Evolutionary conservation across 2,797 vertebrate genomes (phyloP), one percentile per base, ranked within the genome.

Genomic region (Gymnoscopelus microlampas): DNA sequence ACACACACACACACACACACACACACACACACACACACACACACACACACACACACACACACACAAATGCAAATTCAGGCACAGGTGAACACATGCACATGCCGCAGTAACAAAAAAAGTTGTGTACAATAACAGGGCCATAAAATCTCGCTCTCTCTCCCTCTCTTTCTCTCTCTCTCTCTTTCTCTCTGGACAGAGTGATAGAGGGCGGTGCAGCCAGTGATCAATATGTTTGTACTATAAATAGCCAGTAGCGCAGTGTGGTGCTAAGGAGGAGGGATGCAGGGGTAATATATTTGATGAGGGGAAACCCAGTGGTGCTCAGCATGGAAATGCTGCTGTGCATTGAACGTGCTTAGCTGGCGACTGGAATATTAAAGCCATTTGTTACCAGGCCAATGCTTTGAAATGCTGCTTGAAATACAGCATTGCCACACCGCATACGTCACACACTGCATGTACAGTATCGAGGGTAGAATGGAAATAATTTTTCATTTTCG

Each of bases 201-300:
- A 92, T 86, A 82, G 87, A 93, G 81, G 85, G 82, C 88, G 83
- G 84, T 87, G 91, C 90, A 91, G 88, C 65, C 85, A 63, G 73
- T 93, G 91, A 94, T 95, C 93, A 91, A 94, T 94, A 93, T 90
- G 90, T 93, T 92, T 92, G 90, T 82, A 90, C 92, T 94, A 93
- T 93, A 93, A 94, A 94, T 91, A 93, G 91, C 88, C 72, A 0
- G 62, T 83, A 91, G 87, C 75, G 83, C 88, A 89, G 87, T 87
- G 77, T 91, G 84, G 82, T 71, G 81, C 86, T 92, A 87, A 89
- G 84, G 87, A 86, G 87, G 83, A 83, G 82, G 60, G 82, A 87
- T 88, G 90, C 88, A 81, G 87, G 70, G 86, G 87, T 90, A 89
- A 92, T 93, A 89, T 92, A 91, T 92, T 88, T 91, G 81, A 91